Evolutionary conservation across 2,888 invertebrate genomes (phyloP), one percentile per base, ranked within the genome.

Genomic region (Clunio marinus): DNA sequence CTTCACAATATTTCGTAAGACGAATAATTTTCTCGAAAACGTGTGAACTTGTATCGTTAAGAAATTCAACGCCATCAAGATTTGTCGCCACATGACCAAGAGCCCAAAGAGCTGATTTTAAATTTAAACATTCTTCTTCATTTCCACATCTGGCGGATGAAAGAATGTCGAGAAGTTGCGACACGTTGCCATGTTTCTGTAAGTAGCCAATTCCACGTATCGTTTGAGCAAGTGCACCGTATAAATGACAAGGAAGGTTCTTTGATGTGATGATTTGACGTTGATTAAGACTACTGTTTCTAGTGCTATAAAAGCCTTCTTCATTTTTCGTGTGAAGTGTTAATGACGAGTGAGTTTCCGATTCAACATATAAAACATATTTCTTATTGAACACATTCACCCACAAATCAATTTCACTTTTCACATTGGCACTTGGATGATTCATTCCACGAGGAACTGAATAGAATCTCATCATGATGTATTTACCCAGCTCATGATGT

Each of bases 71-170:
- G 2, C 96, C 96, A 72, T 86, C 83, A 0, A 84, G 80, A 5
- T 92, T 89, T 0, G 88, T 88, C 1, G 88, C 91, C 10, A 91
- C 84, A 77, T 94, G 93, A 15, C 93, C 93, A 62, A 89, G 76
- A 1, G 91, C 90, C 96, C 97, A 97, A 0, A 97, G 79, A 0
- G 94, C 89, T 4, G 93, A 86, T 77, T 97, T 97, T 46, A 95
- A 77, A 71, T 89, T 86, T 55, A 89, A 78, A 67, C 92, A 86
- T 73, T 89, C 88, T 70, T 84, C 83, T 65, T 88, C 88, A 10
- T 84, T 85, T 1, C 80, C 77, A 74, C 86, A 87, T 70, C 83
- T 82, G 59, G 83, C 84, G 45, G 77, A 74, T 35, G 72, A 75
- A 35, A 80, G 69, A 57, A 75, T 72, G 4, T 78, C 77, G 15